phyloP scores from a whole-genome alignment of 1,140 invertebrate species.

The Heliconius hermathena region DNA sequence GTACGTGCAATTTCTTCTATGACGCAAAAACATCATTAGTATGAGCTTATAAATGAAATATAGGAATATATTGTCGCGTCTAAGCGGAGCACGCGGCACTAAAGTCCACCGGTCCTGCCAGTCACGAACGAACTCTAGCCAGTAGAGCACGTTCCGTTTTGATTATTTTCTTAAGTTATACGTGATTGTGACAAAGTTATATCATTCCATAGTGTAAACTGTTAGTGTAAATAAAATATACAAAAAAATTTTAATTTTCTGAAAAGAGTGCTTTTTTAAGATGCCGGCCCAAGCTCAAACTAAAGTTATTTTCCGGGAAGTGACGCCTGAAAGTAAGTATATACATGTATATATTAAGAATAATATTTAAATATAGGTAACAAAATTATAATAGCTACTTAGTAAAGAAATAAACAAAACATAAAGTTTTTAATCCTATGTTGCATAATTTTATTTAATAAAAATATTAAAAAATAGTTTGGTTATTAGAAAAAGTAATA shows the following conservation, averaged over 20 bases:
- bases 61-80: conserved; percentile 21
- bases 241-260: not conserved
- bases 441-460: too few relatives aligned
- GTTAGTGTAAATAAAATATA: not conserved
- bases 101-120: conserved; percentile 9
- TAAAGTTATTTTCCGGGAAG: conserved; percentile 58
- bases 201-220: not conserved
- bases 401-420: too few relatives aligned
- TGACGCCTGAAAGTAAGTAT: conserved; percentile 67
- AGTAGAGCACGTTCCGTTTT: conserved; percentile 10
- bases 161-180: not conserved
- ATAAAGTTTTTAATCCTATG: too few relatives aligned
- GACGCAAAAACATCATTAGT: conserved; percentile 38
- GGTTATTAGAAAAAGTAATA: too few relatives aligned
- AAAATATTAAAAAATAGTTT: too few relatives aligned
- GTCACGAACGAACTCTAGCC: conserved; percentile 21
- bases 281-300: conserved; percentile 62
- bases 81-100: conserved; percentile 23
- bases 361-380: not conserved
- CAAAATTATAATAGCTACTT: too few relatives aligned
- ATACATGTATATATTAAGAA: conserved; percentile 18
- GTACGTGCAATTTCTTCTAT: conserved; percentile 41
- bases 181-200: conserved; percentile 12
- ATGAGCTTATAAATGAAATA: conserved; percentile 37
- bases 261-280: conserved; percentile 26